Conservation (phyloP, 2,797 vertebrate species). For the Pangasius krempfi region DNA sequence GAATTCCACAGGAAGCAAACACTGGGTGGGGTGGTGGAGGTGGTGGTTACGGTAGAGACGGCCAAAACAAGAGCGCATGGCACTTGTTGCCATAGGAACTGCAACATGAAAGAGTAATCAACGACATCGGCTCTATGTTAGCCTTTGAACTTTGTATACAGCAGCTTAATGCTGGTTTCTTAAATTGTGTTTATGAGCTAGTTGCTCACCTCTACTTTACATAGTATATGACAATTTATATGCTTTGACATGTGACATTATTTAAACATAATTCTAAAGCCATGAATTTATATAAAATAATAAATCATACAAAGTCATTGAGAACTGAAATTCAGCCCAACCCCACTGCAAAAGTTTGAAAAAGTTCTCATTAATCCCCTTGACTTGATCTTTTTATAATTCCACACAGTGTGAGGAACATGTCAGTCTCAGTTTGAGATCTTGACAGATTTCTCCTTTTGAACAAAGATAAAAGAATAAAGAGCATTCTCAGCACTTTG, state of each 20-base stretch:
- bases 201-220: too few relatives aligned
- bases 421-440: constrained; percentile 31
- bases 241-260: background rate
- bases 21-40: background rate
- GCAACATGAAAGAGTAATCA: background rate
- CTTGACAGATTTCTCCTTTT: constrained; percentile 39
- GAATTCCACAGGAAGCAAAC: background rate
- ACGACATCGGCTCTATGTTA: too few relatives aligned
- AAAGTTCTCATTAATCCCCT: constrained; percentile 24
- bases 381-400: constrained; percentile 53
- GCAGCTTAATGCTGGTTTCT: background rate
- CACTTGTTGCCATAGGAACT: background rate
- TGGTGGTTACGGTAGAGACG: background rate
- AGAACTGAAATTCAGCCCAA: background rate
- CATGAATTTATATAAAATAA: background rate
- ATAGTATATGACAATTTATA: too few relatives aligned
- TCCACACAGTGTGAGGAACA: constrained; percentile 16
- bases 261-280: background rate
- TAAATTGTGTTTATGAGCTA: too few relatives aligned
- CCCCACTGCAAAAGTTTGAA: background rate
- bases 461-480: constrained; percentile 68
- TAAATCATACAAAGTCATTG: background rate
- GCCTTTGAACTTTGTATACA: background rate
- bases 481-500: constrained; percentile 66
- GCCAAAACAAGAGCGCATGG: background rate